Conservation (phyloP, 2,113 vertebrate species). For the Hippopotamus amphibius region DNA sequence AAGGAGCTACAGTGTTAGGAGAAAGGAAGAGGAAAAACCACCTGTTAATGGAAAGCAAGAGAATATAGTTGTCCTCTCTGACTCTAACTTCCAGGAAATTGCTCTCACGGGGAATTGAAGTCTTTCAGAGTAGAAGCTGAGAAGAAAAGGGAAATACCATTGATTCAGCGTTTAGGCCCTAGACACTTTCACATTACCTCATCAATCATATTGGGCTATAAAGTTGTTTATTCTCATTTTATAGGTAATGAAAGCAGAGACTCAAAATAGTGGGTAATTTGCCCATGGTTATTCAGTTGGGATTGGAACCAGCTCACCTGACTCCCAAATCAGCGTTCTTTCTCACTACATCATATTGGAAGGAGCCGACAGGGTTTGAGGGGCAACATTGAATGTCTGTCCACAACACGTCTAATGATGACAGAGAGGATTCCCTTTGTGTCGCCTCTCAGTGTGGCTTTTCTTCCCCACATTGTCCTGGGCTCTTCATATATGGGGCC, state of each 20-base stretch:
- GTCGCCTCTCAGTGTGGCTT: not conserved
- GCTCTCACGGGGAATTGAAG: not conserved
- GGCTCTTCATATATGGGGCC: not conserved
- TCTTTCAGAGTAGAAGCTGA: not conserved
- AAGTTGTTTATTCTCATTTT: conserved; percentile 25
- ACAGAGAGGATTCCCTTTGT: not conserved
- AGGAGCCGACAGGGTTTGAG: not conserved
- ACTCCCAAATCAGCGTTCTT: not conserved
- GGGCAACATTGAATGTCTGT: not conserved
- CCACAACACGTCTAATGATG: not conserved
- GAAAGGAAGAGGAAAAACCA: not conserved
- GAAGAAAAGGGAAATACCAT: not conserved
- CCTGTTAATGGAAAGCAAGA: not conserved
- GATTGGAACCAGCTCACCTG: not conserved
- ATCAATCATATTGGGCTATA: not conserved
- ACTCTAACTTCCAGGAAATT: not conserved
- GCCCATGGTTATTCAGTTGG: not conserved
- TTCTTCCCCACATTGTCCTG: not conserved
- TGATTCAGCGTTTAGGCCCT: not conserved
- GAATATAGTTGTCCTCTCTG: not conserved
- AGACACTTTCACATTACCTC: not conserved
- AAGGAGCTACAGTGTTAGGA: not conserved
- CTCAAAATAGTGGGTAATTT: not conserved
- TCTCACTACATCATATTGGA: not conserved
- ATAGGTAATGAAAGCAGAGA: not conserved